These are phyloP conservation scores for Aurelia coerulea DNA, from an alignment of 30 jellyfish, hydroid and myxozoan genomes.

Conservation along the genomic window DNA sequence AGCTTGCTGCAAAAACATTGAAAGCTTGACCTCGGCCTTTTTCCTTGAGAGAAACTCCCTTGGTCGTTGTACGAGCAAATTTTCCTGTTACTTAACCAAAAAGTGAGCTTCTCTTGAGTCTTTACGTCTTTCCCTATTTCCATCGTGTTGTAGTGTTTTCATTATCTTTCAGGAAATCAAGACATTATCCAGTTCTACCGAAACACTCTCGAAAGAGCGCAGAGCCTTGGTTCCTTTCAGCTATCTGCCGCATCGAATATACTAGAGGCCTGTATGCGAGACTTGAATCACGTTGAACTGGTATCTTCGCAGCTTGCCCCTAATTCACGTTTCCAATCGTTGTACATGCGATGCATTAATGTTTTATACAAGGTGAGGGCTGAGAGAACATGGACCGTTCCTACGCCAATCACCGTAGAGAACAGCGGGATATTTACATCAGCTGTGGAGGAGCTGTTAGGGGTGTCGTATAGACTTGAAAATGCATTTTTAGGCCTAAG, in stretches of 20 bases:
- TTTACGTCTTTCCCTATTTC: too few species aligned
- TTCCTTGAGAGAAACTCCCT: not conserved
- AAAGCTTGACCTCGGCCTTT: too few species aligned
- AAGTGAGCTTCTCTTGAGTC: too few species aligned
- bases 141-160: not conserved
- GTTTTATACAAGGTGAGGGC: slow-evolving; percentile 67
- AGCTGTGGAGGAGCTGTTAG: slow-evolving; percentile 81
- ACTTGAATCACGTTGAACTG: slow-evolving; percentile 64
- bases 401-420: slow-evolving; percentile 84
- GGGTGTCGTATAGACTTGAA: slow-evolving; percentile 76
- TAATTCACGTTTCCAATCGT: slow-evolving; percentile 79
- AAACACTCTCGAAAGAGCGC: slow-evolving; percentile 64
- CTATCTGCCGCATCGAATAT: slow-evolving; percentile 47
- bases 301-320: slow-evolving; percentile 71
- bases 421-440: slow-evolving; percentile 79
- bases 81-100: not conserved
- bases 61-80: not conserved
- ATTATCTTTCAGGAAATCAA: slow-evolving; percentile 37
- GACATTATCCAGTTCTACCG: slow-evolving; percentile 67
- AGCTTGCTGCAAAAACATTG: too few species aligned
- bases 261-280: slow-evolving; percentile 61
- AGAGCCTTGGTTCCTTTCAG: slow-evolving; percentile 16
- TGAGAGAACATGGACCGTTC: slow-evolving; percentile 88
- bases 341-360: slow-evolving; percentile 60
- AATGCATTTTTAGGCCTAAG: slow-evolving; percentile 74